Evolutionary conservation across 2,888 invertebrate genomes (phyloP).

Genomic region (Trilocha varians): DNA sequence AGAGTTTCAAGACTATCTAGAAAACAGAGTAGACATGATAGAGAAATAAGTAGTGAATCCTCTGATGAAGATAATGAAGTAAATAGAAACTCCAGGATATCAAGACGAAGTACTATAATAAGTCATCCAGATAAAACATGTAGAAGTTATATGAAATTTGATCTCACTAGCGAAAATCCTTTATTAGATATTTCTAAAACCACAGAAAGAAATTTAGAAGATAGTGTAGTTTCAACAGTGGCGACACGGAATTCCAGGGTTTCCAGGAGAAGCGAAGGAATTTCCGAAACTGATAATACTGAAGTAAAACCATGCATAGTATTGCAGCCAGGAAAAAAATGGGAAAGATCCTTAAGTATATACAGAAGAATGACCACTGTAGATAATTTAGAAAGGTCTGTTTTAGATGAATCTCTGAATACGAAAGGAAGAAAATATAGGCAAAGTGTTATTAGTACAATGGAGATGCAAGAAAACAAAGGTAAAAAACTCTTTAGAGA

Average conservation of each 20-base stretch:
- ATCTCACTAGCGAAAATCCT: background rate
- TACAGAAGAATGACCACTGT: slow-evolving; percentile 66
- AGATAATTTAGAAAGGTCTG: slow-evolving; percentile 45
- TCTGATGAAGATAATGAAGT: slow-evolving; percentile 4
- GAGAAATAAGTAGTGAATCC: background rate
- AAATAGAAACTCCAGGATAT: slow-evolving; percentile 3
- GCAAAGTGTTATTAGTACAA: slow-evolving; percentile 64
- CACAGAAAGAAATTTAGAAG: background rate
- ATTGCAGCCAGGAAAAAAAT: slow-evolving; percentile 78
- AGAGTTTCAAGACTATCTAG: background rate
- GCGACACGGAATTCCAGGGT: background rate
- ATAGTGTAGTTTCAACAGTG: background rate
- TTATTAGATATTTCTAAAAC: background rate
- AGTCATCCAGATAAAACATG: slow-evolving; percentile 1
- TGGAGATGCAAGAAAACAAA: slow-evolving; percentile 63
- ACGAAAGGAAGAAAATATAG: slow-evolving; percentile 71
- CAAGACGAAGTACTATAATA: background rate
- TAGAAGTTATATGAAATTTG: background rate
- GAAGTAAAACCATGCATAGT: slow-evolving; percentile 47
- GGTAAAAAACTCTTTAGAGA: slow-evolving; percentile 30
- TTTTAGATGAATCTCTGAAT: slow-evolving; percentile 46
- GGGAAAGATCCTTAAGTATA: slow-evolving; percentile 77
- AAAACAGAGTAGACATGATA: background rate
- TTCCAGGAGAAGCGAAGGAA: background rate
- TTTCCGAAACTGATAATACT: slow-evolving; percentile 5